Evolutionary conservation across 2,888 invertebrate species (phyloP).

Genomic region (Dendrolimus houi): DNA sequence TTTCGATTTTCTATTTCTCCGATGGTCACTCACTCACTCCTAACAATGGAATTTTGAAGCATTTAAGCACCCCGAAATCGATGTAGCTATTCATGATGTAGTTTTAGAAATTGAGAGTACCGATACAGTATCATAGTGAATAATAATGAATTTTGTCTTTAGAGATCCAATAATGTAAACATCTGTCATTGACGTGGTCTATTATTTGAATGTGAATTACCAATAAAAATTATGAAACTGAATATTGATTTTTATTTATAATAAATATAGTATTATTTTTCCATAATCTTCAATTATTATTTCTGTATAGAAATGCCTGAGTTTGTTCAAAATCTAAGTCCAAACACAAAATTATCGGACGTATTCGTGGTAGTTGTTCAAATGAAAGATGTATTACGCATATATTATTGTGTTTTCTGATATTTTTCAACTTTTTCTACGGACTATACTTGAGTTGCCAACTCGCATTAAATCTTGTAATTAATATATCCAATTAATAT

Average conservation of each 20-base stretch:
- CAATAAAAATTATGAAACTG: slow-evolving; percentile 70
- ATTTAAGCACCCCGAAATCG: slow-evolving; percentile 67
- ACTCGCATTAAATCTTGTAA: too few species aligned
- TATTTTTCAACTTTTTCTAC: too few species aligned
- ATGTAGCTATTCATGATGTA: slow-evolving; percentile 63
- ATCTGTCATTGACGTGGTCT: slow-evolving; percentile 71
- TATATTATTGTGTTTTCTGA: too few species aligned
- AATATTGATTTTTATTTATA: slow-evolving; percentile 18
- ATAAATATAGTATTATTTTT: background rate
- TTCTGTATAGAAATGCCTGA: too few species aligned
- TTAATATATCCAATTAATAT: too few species aligned
- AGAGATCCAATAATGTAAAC: slow-evolving; percentile 60
- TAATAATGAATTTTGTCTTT: slow-evolving; percentile 64
- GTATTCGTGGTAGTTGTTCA: too few species aligned
- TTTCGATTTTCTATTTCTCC: slow-evolving; percentile 53
- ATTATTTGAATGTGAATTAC: slow-evolving; percentile 76
- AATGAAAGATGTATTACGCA: too few species aligned
- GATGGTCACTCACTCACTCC: slow-evolving; percentile 48
- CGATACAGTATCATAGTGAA: slow-evolving; percentile 70
- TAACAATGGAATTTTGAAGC: slow-evolving; percentile 63
- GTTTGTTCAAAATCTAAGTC: too few species aligned
- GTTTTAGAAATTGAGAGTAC: slow-evolving; percentile 67
- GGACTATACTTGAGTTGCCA: too few species aligned
- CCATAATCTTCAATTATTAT: too few species aligned
- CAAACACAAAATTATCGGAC: too few species aligned